Evolutionary conservation across 2,113 vertebrate species (phyloP), one percentile per base, ranked within the genome.

Genomic region (Acrocephalus kingi): DNA sequence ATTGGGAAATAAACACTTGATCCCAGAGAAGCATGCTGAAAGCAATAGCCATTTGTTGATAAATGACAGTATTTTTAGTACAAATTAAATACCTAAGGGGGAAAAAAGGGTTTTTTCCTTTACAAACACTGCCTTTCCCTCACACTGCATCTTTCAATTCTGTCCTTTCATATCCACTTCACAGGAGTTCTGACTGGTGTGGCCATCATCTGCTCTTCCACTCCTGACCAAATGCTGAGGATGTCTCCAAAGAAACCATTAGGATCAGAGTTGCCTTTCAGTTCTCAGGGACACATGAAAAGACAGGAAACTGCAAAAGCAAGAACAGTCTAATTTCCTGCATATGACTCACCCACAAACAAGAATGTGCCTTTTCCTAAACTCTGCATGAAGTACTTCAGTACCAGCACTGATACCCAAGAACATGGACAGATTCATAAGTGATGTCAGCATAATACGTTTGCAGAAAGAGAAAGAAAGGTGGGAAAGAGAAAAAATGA

Each of bases 31-130:
- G 18, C 43, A 51, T 5, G 15, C 41, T 76, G 37, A 78, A 93
- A 93, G 52, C 61, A 79, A 52, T 22, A 64, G 39, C 23, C 5
- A 45, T 51, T 67, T 54, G 13, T 4, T 74, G 73, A 27, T 51
- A 54, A 51, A 35, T 13, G n/a, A 61, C 3, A 74, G 41, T 5
- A 41, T 54, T 66, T 86, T 49, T 62, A 73, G 45, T 39, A 33
- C 3, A 54, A 84, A 58, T 43, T 6, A 73, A 83, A 80, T 35
- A 86, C 9, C 49, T n/a, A 74, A 35, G 24, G 28, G 18, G 24
- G 1, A 0, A 0, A 1, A 13, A 21, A 61, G 9, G 10, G 11
- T 2, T 6, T 10, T 74, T 61, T 30, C n/a, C 31, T 18, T 52
- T 63, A 1, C 31, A 37, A 90, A 62, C 23, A 30, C 21, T 46